Conservation (phyloP, 2,113 vertebrate genomes). For the Protobothrops mucrosquamatus region DNA sequence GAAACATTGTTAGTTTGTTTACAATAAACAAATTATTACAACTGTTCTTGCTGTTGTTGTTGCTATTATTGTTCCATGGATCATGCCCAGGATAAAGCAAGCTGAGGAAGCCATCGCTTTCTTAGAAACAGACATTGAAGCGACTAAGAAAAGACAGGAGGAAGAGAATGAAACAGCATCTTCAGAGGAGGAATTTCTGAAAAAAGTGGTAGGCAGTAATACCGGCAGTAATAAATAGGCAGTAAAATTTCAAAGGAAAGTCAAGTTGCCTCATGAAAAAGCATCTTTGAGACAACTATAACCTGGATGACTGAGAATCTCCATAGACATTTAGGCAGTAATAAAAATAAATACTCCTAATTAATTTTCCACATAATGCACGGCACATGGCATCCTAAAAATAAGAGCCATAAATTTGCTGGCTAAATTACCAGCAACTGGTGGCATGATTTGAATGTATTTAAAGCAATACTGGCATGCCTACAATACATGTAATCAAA, state of each 20-base stretch:
- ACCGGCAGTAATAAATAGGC: not conserved
- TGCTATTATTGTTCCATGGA: conserved; percentile 6
- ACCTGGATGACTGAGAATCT: no score
- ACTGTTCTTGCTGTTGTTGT: not conserved
- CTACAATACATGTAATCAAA: not conserved
- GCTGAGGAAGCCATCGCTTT: conserved; percentile 25
- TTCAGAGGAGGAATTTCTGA: conserved; percentile 31
- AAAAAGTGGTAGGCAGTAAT: not conserved
- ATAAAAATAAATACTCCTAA: not conserved
- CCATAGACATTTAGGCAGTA: not conserved
- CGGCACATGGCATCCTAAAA: not conserved
- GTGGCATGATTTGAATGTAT: not conserved
- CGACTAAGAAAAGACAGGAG: conserved; percentile 2
- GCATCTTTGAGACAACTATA: no score
- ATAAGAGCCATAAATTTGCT: not conserved
- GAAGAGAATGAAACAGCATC: fast-evolving
- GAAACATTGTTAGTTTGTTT: not conserved
- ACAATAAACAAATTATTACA: not conserved
- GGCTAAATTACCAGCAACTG: not conserved
- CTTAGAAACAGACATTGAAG: conserved; percentile 29
- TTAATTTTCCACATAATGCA: not conserved
- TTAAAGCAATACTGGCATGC: not conserved
- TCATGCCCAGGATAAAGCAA: conserved; percentile 13
- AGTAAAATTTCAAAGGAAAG: no score
- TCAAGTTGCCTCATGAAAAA: no score